Evolutionary conservation across 2,888 invertebrate genomes (phyloP), one percentile per base, ranked within the genome.

Genomic region (Calliphora vomitoria): DNA sequence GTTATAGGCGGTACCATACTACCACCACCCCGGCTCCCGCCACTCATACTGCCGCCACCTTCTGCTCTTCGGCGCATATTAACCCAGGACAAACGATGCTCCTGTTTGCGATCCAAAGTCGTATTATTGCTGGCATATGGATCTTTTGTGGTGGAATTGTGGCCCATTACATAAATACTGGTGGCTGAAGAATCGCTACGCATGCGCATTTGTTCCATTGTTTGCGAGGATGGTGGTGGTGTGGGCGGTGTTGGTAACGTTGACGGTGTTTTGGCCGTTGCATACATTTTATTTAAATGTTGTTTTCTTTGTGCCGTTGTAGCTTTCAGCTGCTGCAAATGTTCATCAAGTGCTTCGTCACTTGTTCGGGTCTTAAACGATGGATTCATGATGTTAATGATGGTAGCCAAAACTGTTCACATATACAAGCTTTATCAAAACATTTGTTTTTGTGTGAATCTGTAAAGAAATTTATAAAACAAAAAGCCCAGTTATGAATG

Each of bases 101-200:
- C 92, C 76, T 92, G 92, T 18, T 91, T 90, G 20, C 93, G 91
- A 53, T 93, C 93, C 76, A 93, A 85, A 3, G 93, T 93, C 6
- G 90, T 90, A 1, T 90, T 89, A 75, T 90, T 91, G 75, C 89
- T 91, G 15, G 78, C 50, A 64, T 78, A 82, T 3, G 60, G 83
- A 31, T 81, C 82, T 66, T 74, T 82, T 2, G n/a, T 68, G 35
- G n/a, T 85, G 44, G 86, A 62, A 64, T 64, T 79, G 20, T 83
- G 66, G 58, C 89, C 88, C 74, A 90, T 88, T 10, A 90, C 85
- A 79, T 90, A 90, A 82, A 90, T 89, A 58, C 91, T 89, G 35
- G 90, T 89, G 11, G 86, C 89, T 1, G 88, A 58, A 0, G 91
- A 89, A 87, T 91, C 92, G 74, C 88, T 90, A 75, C 92, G 91